Base-by-base conservation (phyloP, 2,113 vertebrate genomes). In the Crypturellus undulatus region DNA sequence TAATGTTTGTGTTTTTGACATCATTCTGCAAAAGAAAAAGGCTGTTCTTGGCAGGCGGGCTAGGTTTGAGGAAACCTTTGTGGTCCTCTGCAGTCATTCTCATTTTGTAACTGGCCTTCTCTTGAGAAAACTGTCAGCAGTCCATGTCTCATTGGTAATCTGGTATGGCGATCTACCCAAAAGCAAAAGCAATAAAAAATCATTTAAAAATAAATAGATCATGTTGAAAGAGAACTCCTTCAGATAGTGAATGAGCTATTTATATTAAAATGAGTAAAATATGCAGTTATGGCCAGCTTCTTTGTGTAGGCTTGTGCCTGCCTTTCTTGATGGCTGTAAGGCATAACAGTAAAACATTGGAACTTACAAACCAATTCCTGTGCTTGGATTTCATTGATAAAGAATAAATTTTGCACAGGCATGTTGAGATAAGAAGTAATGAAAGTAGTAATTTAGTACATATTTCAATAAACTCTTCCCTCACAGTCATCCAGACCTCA, bases 401-500 rank as follows among this genome's bases (percentile, higher is more conserved):
- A 84, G 72, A 93, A 83, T 64, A 58, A 54, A 1, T 88, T 86
- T 95, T 94, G 83, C 88, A 86, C 28, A 79, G 34, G 90, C 83
- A 78, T 10, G 2, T 7, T 71, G 77, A 94, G 85, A 92, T 92
- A 92, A 94, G 88, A 77, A 45, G n/a, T 75, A 92, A 92, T 92
- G 68, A 83, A 95, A 92, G 38, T 65, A 76, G 62, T 36, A 96
- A 91, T 92, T 89, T 89, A 84, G 67, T 58, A 72, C 43, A 47
- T 82, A 72, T 94, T 96, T 91, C 92, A 91, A 87, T 89, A 94
- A 94, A 86, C 25, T 82, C 52, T 94, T 82, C 24, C 21, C 24
- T 88, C 34, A 59, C 54, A 90, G 4, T 93, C 68, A 49, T 86
- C 24, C 54, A 86, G 76, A 88, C 40, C 16, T 88, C 9, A 7